Percentiles rank a stretch among this genome's conserved stretches.
These are phyloP conservation scores for Drosophila pruinosa DNA, from an alignment of 1,140 invertebrate genomes.

Conservation along the genomic window DNA sequence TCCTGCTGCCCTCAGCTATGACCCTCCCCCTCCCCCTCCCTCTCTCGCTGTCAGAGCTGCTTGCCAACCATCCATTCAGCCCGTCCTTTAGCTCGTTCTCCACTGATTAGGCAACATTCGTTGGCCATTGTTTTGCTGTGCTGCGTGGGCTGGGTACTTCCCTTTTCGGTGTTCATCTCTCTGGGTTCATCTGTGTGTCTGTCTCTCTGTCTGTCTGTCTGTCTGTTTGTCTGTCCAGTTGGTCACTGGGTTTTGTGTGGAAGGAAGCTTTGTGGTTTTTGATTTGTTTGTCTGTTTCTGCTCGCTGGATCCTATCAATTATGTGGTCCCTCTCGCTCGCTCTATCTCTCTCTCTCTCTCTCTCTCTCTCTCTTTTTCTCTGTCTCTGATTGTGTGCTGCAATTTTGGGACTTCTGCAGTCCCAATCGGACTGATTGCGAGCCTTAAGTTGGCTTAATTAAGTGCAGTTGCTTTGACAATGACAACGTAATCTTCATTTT, in stretches of 20 bases:
- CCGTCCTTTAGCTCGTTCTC: not conserved
- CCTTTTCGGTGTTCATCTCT: not conserved
- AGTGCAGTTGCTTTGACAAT: slow-evolving; percentile 76
- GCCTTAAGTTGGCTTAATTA: slow-evolving; percentile 75
- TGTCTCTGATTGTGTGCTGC: not conserved
- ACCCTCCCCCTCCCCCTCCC: not conserved
- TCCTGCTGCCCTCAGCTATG: not conserved
- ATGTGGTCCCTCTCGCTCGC: slow-evolving; percentile 17
- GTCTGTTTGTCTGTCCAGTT: slow-evolving; percentile 6
- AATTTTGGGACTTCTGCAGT: slow-evolving; percentile 44
- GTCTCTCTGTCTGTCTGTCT: not conserved
- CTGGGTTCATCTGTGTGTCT: not conserved
- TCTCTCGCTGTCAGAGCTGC: not conserved
- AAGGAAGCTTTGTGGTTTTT: slow-evolving; percentile 76
- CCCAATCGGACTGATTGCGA: slow-evolving; percentile 17
- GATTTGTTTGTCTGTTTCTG: slow-evolving; percentile 66
- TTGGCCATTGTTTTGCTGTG: slow-evolving; percentile 31
- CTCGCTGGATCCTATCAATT: slow-evolving; percentile 59
- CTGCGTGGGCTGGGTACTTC: slow-evolving; percentile 33
- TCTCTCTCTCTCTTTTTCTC: not conserved
- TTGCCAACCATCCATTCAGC: not conserved
- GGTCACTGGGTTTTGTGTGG: slow-evolving; percentile 25
- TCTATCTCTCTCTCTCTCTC: not conserved
- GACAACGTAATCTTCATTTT: slow-evolving; percentile 66
- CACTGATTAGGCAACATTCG: slow-evolving; percentile 50